Evolutionary conservation across 2,797 vertebrate species (phyloP), one percentile per base, ranked within the genome.

Genomic region (Acrocephalus scirpaceus): DNA sequence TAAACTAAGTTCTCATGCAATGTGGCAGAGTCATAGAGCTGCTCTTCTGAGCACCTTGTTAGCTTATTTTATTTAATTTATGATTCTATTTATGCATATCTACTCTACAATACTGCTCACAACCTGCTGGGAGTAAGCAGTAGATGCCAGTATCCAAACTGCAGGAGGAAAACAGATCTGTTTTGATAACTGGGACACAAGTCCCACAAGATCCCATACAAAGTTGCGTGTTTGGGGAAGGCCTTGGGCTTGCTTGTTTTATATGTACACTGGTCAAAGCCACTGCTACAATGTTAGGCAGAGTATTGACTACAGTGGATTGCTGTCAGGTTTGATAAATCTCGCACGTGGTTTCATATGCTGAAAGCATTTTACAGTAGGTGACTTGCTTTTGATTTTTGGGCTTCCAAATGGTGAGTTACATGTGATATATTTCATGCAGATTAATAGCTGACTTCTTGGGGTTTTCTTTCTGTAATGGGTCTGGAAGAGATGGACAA

Each of bases 11-110:
- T 94, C 30, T 79, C 14, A 51, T 40, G 21, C 0, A 0, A 42
- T 53, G 30, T 66, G 61, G 54, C 51, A 56, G 56, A 69, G 34
- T 79, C 18, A 32, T 7, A 67, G 50, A 90, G 36, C 72, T 92
- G 73, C 77, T 57, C 89, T 93, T 95, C 82, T 92, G 88, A 94
- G 88, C 78, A 90, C 79, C n/a, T 96, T 95, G 23, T 91, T 95
- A 94, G 53, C 51, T 86, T 94, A 62, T 86, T 40, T 40, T 26
- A 53, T 71, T 85, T 87, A 77, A 87, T 94, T 92, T 95, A 96
- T 96, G 7, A n/a, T 74, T 91, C 22, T 96, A 77, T 94, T 87
- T 95, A 90, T 93, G 91, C 70, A 40, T 83, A 66, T 86, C 85
- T 91, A 93, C 95, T 93, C 94, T 96, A 94, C 7, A 79, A 27